Evolutionary conservation across 2,797 vertebrate genomes (phyloP).

Genomic region (Myoxocephalus aenaeus): DNA sequence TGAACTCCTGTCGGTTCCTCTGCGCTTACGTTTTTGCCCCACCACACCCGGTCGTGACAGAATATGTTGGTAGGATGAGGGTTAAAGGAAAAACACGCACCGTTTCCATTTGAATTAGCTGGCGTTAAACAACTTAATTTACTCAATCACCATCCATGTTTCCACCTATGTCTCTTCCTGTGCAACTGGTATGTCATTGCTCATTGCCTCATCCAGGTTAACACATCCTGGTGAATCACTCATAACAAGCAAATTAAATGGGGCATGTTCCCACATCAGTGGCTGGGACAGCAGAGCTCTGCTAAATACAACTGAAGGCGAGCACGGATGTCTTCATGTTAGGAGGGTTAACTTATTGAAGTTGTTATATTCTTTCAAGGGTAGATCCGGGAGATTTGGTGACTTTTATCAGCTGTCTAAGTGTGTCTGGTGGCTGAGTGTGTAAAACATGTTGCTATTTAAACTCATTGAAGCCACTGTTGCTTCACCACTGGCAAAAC

Average conservation of each 20-base stretch:
- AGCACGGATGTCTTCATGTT: constrained; percentile 66
- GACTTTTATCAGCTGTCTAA: not conserved
- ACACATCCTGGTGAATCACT: constrained; percentile 8
- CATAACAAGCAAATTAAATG: not conserved
- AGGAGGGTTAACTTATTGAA: not conserved
- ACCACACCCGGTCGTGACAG: too few species aligned
- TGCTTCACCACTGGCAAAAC: not conserved
- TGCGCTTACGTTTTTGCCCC: too few species aligned
- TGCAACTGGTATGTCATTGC: not conserved
- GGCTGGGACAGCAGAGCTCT: constrained; percentile 42
- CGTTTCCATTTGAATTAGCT: not conserved
- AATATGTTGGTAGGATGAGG: not conserved
- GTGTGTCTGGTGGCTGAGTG: not conserved
- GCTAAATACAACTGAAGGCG: constrained; percentile 45
- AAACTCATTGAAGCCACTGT: not conserved
- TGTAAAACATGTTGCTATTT: constrained; percentile 10
- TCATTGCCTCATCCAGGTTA: constrained; percentile 4
- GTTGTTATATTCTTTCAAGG: not conserved
- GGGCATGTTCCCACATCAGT: constrained; percentile 53
- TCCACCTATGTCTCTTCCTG: constrained; percentile 7
- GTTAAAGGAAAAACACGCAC: not conserved
- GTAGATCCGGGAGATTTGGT: too few species aligned
- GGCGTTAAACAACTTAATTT: not conserved
- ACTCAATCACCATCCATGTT: not conserved
- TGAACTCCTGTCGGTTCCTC: too few species aligned